Evolutionary conservation across 2,797 vertebrate species (phyloP).

Genomic region (Petrocephalus sullivani): DNA sequence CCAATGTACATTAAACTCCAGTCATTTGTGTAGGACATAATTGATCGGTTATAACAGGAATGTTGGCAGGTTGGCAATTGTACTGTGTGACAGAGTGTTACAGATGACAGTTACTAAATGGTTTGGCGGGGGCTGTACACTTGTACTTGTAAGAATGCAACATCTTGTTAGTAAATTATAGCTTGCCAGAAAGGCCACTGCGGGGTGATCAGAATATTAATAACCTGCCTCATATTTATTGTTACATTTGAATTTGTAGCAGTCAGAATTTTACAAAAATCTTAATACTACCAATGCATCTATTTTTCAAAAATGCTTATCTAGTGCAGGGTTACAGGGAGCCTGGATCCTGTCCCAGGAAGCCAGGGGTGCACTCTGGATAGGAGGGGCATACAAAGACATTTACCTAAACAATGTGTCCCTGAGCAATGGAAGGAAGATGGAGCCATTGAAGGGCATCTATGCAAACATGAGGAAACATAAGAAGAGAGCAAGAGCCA

Average conservation of each 20-base stretch:
- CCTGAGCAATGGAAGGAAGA: neutral
- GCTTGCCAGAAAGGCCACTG: neutral
- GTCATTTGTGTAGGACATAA: neutral
- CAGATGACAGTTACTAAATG: neutral
- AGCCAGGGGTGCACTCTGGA: neutral
- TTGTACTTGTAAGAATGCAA: neutral
- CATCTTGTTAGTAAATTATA: constrained; percentile 4
- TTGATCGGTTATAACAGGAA: neutral
- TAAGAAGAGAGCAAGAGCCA: too few relatives aligned
- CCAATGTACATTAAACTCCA: neutral
- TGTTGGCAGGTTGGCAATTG: neutral
- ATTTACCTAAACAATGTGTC: neutral
- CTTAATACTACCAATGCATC: neutral
- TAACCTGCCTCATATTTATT: neutral
- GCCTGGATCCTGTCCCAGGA: neutral
- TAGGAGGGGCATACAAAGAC: neutral
- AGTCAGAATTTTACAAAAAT: neutral
- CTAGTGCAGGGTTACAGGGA: neutral
- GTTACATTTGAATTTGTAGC: neutral
- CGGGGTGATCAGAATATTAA: neutral
- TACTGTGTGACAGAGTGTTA: neutral
- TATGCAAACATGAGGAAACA: too few relatives aligned
- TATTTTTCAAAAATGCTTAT: neutral
- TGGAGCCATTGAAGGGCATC: neutral
- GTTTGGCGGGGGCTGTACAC: neutral